A percentile compares a stretch with the other conserved stretches of the same genome.
phyloP scores from a whole-genome alignment of 2,797 vertebrate genomes.

The Trichosurus vulpecula region DNA sequence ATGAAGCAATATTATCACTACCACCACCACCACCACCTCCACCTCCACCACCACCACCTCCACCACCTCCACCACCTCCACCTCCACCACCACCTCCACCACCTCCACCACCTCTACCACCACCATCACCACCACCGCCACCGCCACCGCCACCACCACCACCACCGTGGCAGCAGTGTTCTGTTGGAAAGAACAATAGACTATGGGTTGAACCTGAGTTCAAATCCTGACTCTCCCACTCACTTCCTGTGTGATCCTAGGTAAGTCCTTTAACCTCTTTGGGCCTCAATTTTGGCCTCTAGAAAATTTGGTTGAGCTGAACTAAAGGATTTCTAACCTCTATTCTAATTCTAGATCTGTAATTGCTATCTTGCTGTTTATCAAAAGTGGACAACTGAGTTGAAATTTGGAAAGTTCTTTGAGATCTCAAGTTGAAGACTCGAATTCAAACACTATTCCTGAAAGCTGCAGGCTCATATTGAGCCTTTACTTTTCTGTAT shows the following conservation, averaged over 20 bases:
- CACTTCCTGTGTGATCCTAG: not conserved
- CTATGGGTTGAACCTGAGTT: not conserved
- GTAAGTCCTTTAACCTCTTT: not conserved
- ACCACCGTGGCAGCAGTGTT: not conserved
- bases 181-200: not conserved
- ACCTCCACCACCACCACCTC: not conserved
- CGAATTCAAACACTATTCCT: not conserved
- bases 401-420: not conserved
- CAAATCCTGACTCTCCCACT: not conserved
- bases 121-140: no score
- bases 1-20: not conserved
- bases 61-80: no score
- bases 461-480: not conserved
- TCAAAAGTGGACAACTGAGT: not conserved
- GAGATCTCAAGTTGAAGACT: not conserved
- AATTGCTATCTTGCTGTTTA: not conserved
- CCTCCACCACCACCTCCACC: no score
- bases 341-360: not conserved
- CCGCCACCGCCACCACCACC: not conserved
- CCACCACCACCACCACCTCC: not conserved
- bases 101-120: no score
- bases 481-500: not conserved
- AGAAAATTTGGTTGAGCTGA: not conserved
- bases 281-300: not conserved
- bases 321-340: not conserved